Base-by-base conservation (phyloP, 2,113 vertebrate genomes). In the Elaphurus davidianus region DNA sequence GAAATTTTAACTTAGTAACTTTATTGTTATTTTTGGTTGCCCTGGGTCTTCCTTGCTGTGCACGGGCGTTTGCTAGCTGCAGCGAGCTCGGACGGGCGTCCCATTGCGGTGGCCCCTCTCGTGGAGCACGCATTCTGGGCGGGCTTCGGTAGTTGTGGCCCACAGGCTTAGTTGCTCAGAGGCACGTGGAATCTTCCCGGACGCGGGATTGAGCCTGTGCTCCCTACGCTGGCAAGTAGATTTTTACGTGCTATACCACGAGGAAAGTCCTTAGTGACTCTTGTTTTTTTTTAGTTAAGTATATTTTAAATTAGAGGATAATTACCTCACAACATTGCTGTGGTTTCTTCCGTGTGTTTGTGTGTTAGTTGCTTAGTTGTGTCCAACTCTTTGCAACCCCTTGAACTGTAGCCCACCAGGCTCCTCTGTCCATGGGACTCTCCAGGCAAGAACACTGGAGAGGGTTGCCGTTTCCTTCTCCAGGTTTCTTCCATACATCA, bases 121-220 rank as follows among this genome's bases (percentile, higher is more conserved):
- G 71, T 14, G 36, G 36, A 3, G 36, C n/a, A 12, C 1, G 21
- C 11, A 3, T 43, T 43, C 71, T 6, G 6, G 67, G 36, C 36
- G 0, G 36, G 71, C 71, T 74, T 40, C 21, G 25, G 71, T 74
- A 11, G 0, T 4, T 4, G 21, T 1, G 12, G 21, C 71, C n/a
- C 36, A 13, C 1, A 8, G 36, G 71, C 71, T 74, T 25, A 40
- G 11, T 3, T 40, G 67, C 67, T 74, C 67, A 40, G 67, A 36
- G 67, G 67, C 36, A 3, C 1, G 0, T 74, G 36, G 36, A 2
- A 6, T 36, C 36, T 13, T 12, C 21, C 67, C 0, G 0, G 5
- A 36, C n/a, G n/a, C 21, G 64, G 64, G 33, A 19, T 10, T 1
- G 64, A n/a, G 23, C 64, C 64, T 21, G 64, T 21, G 64, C n/a